Base-by-base conservation (phyloP, 53 echinoderm and acorn worm genomes). In the Astropecten irregularis region DNA sequence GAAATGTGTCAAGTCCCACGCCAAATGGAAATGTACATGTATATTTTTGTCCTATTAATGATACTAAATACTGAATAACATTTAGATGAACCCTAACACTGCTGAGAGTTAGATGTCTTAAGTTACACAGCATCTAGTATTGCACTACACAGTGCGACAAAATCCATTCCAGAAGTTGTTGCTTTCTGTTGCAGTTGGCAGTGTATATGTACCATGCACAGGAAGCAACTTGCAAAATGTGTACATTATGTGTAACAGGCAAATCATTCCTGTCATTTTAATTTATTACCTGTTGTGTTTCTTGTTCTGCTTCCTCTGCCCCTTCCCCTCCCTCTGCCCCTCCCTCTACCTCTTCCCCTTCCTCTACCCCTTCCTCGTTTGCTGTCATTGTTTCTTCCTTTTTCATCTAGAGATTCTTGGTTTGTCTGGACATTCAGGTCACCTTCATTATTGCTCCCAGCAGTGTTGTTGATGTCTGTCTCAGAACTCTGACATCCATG, bases 351-450 rank as follows among this genome's bases (percentile, higher is more conserved):
- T 18, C 49, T 1, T 16, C 49, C 48, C 16, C 47, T 0, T 0
- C 57, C 59, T 36, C 58, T 40, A 3, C 59, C 42, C 26, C 76
- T 4, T 55, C 54, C 39, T 53, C 71, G 29, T 72, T 88, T 73
- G 6, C 50, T 35, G 36, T 82, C 82, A 51, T 64, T 82, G n/a
- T 46, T 52, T 27, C 47, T 33, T 14, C 71, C 60, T 61, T 73
- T 19, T 28, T 44, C 58, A 22, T 84, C 35, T n/a, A 87, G 32
- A 26, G 59, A 49, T 35, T 55, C 46, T 20, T 68, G 53, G 13
- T 86, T 87, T 33, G 84, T 50, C 0, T 89, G 35, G 9, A 14
- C 37, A 49, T 73, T 72, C 28, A 76, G 36, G 30, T 89, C 89
- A n/a, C n/a, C n/a, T n/a, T n/a, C n/a, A n/a, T n/a, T n/a, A n/a